Percentiles rank a stretch among this genome's conserved stretches.
These are phyloP conservation scores for Premnoplex brunnescens DNA, from an alignment of 2,797 vertebrate species.

Conservation along the genomic window DNA sequence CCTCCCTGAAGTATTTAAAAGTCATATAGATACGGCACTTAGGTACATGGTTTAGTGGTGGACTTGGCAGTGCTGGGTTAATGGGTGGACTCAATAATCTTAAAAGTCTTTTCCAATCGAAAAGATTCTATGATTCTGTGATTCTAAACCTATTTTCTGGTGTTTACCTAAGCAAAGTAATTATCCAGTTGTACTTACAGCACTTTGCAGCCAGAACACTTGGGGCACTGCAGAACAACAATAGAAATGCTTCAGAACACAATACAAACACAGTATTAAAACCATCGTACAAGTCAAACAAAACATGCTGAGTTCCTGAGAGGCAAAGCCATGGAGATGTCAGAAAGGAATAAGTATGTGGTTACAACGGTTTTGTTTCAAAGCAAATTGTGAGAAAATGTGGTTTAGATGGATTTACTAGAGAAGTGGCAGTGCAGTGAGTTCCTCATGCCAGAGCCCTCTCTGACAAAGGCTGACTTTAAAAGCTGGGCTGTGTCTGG, in stretches of 20 bases:
- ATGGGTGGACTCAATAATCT: neutral
- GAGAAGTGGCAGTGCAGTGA: neutral
- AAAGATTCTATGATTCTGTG: neutral
- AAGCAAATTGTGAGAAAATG: neutral
- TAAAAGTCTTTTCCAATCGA: neutral
- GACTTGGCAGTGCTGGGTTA: no score
- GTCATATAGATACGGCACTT: neutral
- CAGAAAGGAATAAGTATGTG: neutral
- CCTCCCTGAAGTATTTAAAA: neutral
- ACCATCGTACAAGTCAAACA: conserved; percentile 1
- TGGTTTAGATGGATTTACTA: neutral
- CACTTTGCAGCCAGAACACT: conserved; percentile 47
- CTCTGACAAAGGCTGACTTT: neutral
- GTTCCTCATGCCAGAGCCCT: neutral
- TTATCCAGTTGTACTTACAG: neutral
- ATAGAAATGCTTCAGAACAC: neutral
- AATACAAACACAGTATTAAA: conserved; percentile 8
- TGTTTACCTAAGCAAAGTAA: conserved; percentile 1
- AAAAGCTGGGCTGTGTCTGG: neutral
- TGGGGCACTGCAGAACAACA: conserved; percentile 60
- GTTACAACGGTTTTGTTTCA: neutral
- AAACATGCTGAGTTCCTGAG: neutral
- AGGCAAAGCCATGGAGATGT: neutral
- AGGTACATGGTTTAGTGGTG: neutral
- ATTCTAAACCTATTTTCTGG: neutral